Evolutionary conservation across 2,888 invertebrate genomes (phyloP).

Genomic region (Drosophila prostipennis): DNA sequence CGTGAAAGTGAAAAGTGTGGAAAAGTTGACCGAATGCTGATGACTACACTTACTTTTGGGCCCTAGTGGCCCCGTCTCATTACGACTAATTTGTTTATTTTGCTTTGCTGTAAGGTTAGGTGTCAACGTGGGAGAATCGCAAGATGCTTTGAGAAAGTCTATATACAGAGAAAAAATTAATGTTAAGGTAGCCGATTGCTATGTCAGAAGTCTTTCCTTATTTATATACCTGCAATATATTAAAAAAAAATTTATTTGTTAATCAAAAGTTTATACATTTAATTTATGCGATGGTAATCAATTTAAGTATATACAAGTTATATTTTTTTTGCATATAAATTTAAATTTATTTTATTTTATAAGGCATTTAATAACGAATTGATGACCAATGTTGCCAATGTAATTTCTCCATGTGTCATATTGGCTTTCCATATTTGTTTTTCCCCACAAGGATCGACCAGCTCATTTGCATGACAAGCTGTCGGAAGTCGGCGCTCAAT

Average conservation of each 20-base stretch:
- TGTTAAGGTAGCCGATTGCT: not conserved
- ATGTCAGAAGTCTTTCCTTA: no score
- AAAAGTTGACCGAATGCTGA: constrained; percentile 55
- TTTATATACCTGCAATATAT: no score
- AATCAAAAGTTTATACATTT: no score
- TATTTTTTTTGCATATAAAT: no score
- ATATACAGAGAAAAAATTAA: not conserved
- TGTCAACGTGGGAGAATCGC: constrained; percentile 58
- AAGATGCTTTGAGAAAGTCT: constrained; percentile 30
- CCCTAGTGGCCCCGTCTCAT: constrained; percentile 45
- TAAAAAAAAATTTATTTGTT: no score
- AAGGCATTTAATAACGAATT: not conserved
- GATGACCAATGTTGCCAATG: not conserved
- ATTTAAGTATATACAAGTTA: no score
- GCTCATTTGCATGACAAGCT: constrained; percentile 74
- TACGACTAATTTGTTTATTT: constrained; percentile 71
- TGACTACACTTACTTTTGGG: constrained; percentile 23
- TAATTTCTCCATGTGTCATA: constrained; percentile 15
- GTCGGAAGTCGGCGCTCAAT: constrained; percentile 61
- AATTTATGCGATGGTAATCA: no score
- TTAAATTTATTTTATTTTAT: no score
- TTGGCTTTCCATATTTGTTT: constrained; percentile 18
- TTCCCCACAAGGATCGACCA: constrained; percentile 56
- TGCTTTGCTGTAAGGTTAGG: constrained; percentile 36
- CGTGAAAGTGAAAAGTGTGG: constrained; percentile 58